Conservation (phyloP, 2,797 vertebrate genomes). For the Sebastes oblongus region DNA sequence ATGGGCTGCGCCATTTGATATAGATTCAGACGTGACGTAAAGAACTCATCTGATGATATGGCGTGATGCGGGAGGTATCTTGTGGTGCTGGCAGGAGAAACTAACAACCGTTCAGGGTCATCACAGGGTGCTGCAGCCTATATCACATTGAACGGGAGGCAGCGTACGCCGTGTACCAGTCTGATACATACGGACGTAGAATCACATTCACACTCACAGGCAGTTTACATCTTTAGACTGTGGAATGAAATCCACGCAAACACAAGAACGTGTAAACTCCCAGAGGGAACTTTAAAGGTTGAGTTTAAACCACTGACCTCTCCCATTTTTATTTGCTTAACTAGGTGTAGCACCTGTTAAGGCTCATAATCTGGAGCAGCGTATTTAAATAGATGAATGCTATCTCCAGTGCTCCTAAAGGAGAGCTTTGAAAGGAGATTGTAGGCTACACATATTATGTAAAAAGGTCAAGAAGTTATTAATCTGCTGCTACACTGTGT, state of each 20-base stretch:
- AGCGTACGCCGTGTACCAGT: background rate
- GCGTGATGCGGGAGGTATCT: background rate
- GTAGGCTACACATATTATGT: background rate
- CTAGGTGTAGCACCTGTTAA: background rate
- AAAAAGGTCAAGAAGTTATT: background rate
- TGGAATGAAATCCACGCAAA: background rate
- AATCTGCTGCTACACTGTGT: background rate
- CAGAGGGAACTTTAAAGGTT: background rate
- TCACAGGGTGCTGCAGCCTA: background rate
- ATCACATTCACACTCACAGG: background rate
- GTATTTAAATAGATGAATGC: background rate
- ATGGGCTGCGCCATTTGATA: slow-evolving; percentile 4
- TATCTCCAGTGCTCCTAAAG: background rate
- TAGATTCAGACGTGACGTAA: background rate
- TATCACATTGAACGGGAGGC: background rate
- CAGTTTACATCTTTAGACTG: background rate
- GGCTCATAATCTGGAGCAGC: background rate
- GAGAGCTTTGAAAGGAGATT: background rate
- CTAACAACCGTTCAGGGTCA: background rate
- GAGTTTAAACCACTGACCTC: background rate
- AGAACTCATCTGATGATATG: background rate
- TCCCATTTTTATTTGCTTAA: background rate
- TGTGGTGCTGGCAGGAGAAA: background rate
- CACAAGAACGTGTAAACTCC: background rate
- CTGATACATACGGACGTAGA: background rate